Percentiles rank a stretch among this genome's conserved stretches.
phyloP scores from a whole-genome alignment of 2,113 vertebrate genomes.

The Accipiter cooperii region DNA sequence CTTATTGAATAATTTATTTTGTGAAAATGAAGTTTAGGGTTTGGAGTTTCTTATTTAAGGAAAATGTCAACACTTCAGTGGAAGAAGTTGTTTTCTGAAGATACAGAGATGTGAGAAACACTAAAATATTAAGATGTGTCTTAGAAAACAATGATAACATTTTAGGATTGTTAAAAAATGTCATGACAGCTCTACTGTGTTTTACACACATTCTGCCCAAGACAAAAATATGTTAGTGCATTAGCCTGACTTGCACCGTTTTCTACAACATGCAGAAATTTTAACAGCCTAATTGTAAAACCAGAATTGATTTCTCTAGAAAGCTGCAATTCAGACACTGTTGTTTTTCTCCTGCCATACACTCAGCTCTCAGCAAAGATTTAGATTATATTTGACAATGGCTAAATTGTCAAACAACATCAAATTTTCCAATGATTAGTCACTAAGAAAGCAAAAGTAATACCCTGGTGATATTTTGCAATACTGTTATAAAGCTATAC shows the following conservation, averaged over 20 bases:
- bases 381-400: not conserved
- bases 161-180: not conserved
- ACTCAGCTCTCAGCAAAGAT: not conserved
- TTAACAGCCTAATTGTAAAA: not conserved
- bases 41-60: not conserved
- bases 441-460: not conserved
- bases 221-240: not conserved
- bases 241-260: not conserved
- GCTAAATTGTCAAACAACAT: not conserved
- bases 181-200: not conserved
- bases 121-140: not conserved
- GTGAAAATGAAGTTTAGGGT: not conserved
- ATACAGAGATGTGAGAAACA: not conserved
- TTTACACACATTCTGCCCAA: not conserved
- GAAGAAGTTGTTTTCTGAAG: not conserved
- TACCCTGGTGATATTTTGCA: not conserved
- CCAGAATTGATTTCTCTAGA: not conserved
- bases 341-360: not conserved
- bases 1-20: slow-evolving; percentile 33
- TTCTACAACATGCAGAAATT: not conserved
- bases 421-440: not conserved
- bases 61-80: slow-evolving; percentile 1
- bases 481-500: not conserved
- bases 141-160: not conserved
- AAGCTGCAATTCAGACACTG: not conserved